These are phyloP conservation scores for Rhingia rostrata DNA, from an alignment of 2,888 invertebrate species.

Conservation along the genomic window DNA sequence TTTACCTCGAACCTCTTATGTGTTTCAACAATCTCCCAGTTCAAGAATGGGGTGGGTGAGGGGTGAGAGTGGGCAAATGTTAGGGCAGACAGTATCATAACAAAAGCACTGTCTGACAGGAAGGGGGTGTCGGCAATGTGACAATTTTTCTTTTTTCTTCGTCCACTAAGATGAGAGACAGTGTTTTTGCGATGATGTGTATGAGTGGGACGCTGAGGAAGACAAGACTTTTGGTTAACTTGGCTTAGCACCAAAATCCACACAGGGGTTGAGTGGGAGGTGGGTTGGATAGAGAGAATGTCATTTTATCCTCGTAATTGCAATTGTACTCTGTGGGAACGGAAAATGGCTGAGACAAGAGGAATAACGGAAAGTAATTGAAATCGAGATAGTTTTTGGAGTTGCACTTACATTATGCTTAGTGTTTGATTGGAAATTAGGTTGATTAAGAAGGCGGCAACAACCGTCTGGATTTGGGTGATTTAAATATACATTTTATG, in stretches of 20 bases:
- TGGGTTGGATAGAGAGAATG: constrained; percentile 25
- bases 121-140: constrained; percentile 62
- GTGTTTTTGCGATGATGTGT: constrained; percentile 9
- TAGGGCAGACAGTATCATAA: constrained; percentile 57
- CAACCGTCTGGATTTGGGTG: constrained; percentile 17
- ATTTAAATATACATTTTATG: not conserved
- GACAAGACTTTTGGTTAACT: constrained; percentile 45
- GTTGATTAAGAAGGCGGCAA: constrained; percentile 46
- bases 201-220: not conserved
- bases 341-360: not conserved
- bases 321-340: constrained; percentile 41
- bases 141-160: constrained; percentile 47
- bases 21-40: constrained; percentile 24
- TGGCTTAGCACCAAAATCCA: constrained; percentile 68
- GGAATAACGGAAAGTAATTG: constrained; percentile 29
- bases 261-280: not conserved
- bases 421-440: constrained; percentile 67
- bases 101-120: constrained; percentile 58
- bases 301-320: constrained; percentile 59
- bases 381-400: constrained; percentile 39
- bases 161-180: constrained; percentile 30
- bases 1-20: constrained; percentile 50
- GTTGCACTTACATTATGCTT: constrained; percentile 64
- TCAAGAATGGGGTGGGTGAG: not conserved
- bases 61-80: constrained; percentile 5